These are phyloP conservation scores for Platanista minor DNA, from an alignment of 2,113 vertebrate genomes.

Conservation along the genomic window DNA sequence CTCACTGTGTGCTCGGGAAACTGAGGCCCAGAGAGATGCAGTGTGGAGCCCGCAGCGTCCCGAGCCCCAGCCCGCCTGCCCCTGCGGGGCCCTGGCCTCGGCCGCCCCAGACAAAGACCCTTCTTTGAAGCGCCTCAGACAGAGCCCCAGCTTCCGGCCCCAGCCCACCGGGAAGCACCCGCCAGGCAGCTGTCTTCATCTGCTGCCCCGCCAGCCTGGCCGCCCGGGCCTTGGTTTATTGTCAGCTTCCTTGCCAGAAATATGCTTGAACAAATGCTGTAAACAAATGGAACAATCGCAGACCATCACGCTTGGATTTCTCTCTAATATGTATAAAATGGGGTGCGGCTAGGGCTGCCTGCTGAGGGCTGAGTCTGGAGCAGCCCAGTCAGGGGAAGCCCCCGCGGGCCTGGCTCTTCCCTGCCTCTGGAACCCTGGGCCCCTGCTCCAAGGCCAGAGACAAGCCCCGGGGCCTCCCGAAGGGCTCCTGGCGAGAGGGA, in stretches of 20 bases:
- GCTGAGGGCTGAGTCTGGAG: background rate
- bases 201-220: background rate
- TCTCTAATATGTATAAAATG: background rate
- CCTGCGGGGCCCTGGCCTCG: rapidly evolving
- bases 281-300: constrained; percentile 41
- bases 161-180: constrained; percentile 65
- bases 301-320: background rate
- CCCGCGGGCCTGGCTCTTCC: background rate
- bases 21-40: background rate
- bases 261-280: constrained; percentile 59
- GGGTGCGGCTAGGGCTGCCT: background rate
- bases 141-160: constrained; percentile 65
- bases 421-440: background rate
- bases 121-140: constrained; percentile 60
- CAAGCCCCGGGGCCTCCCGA: rapidly evolving
- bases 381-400: background rate
- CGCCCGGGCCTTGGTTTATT: background rate
- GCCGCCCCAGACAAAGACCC: constrained; percentile 38
- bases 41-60: rapidly evolving
- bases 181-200: constrained; percentile 74
- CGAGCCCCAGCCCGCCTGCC: background rate
- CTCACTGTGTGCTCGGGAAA: background rate
- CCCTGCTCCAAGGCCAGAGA: background rate
- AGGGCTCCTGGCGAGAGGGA: background rate
- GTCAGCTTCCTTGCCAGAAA: constrained; percentile 66